Base-by-base conservation (phyloP, 2,888 invertebrate species). In the Temnothorax rugatulus region DNA sequence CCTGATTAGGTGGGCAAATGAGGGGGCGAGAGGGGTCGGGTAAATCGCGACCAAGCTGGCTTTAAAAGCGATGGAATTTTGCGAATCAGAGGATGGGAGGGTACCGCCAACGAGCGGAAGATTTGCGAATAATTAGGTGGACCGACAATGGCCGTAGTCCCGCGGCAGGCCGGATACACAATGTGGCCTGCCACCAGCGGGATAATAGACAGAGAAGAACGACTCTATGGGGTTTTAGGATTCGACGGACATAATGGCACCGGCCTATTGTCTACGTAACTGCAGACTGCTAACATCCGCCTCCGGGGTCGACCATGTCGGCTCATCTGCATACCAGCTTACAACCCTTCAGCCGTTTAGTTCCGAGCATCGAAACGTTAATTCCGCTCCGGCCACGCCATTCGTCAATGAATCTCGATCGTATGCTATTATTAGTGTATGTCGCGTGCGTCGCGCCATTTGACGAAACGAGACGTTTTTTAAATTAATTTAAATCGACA, bases 81-180 rank as follows among this genome's bases (percentile, higher is more conserved):
- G 86, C 85, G 79, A 83, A 82, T 71, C 29, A 76, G 69, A 59
- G 71, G 44, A n/a, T 68, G 82, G 82, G 82, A 82, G 76, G 76
- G 64, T 84, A 89, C 82, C 82, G 84, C 83, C 86, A 90, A 90
- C 86, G 86, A 88, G 87, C 90, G 91, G 91, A 91, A 92, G 92
- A 93, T 93, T 93, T 91, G 92, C 92, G 92, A 92, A 91, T 93
- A 93, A 93, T 93, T 93, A 92, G 92, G 91, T 90, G 92, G 91
- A 87, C 88, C 91, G 90, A 92, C 92, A 92, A 92, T 92, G 88
- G 91, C 84, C 91, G 86, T 86, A 88, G 91, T 91, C 88, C 88
- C 87, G 90, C 86, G 86, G 86, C 89, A 92, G 91, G 89, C 92
- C 91, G 92, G 92, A 92, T 92, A 90, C 91, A 92, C 92, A 93